phyloP scores from a whole-genome alignment of 2,797 vertebrate genomes.

The Cyprinodon diabolis region DNA sequence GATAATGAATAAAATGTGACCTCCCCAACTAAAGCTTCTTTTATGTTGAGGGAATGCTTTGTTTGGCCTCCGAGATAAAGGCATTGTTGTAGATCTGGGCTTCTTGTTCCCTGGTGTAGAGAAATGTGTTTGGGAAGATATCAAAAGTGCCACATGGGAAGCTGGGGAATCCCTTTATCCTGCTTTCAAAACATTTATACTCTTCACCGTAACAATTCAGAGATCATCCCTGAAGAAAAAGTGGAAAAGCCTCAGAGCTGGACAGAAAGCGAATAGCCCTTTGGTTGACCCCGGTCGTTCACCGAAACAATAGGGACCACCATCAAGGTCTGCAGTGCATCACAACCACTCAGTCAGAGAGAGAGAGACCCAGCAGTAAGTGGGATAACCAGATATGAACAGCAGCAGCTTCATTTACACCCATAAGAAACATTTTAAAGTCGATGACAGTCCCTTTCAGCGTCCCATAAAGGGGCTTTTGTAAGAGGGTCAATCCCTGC shows the following conservation, averaged over 20 bases:
- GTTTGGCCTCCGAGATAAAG: conserved; percentile 27
- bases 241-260: conserved; percentile 18
- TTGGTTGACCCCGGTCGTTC: conserved; percentile 43
- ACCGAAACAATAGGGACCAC: conserved; percentile 49
- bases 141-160: conserved; percentile 48
- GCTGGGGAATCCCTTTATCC: conserved; percentile 58
- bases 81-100: conserved; percentile 17
- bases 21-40: neutral
- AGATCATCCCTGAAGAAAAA: conserved; percentile 43
- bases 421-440: conserved; percentile 25
- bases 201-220: conserved; percentile 50
- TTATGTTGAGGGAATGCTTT: conserved; percentile 24
- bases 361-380: neutral
- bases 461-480: conserved; percentile 36
- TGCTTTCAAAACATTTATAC: conserved; percentile 38
- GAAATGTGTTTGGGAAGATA: conserved; percentile 37
- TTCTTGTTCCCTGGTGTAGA: conserved; percentile 48
- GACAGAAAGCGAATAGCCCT: conserved; percentile 36
- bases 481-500: conserved; percentile 27
- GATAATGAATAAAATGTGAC: neutral
- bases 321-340: conserved; percentile 22
- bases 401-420: neutral
- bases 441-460: conserved; percentile 54
- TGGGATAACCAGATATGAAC: neutral
- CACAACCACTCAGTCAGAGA: neutral